These are phyloP conservation scores for Rhimphoctona megacephalus DNA, from an alignment of 2,888 invertebrate genomes.

Conservation along the genomic window DNA sequence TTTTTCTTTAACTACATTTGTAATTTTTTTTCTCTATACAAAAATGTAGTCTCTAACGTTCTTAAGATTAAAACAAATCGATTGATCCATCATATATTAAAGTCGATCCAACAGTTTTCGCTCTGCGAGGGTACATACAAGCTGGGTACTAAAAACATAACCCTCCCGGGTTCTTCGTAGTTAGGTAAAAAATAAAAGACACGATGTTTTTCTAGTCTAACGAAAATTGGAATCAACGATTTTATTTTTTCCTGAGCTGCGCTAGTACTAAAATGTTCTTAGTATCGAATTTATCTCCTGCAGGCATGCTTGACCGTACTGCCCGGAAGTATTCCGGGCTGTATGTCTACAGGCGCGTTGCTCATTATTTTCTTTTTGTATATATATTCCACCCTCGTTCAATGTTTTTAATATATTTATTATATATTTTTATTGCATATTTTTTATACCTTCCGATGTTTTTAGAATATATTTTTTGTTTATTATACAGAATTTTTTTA, in stretches of 20 bases:
- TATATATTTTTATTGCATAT: not conserved
- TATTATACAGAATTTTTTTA: not conserved
- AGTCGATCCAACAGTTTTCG: no score
- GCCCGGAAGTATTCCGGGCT: constrained; percentile 23
- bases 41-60: no score
- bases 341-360: constrained; percentile 10
- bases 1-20: no score
- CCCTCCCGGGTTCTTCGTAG: no score
- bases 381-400: not conserved
- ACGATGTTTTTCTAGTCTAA: not conserved
- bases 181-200: not conserved
- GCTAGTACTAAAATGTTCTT: not conserved
- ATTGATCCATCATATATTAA: no score
- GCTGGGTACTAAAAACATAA: no score
- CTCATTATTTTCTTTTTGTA: not conserved
- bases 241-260: not conserved
- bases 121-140: no score
- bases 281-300: constrained; percentile 6
- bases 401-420: not conserved
- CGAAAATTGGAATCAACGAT: not conserved
- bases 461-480: not conserved
- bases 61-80: no score
- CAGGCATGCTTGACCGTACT: not conserved
- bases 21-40: no score
- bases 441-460: not conserved